Evolutionary conservation across 1,140 invertebrate species (phyloP).

Genomic region (Geopemphigus sp.): DNA sequence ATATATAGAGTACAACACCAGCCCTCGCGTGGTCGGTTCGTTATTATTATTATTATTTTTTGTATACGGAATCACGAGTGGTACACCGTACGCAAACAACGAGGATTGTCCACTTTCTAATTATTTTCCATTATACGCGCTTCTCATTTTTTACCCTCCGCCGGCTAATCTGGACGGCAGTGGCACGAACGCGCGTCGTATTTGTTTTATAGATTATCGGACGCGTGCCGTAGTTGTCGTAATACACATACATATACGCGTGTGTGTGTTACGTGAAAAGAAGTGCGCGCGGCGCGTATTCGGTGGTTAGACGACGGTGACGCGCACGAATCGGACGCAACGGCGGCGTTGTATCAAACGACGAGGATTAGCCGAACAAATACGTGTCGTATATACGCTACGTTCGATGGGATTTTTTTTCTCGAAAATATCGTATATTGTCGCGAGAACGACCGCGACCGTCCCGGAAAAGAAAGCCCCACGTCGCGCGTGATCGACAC

Average conservation of each 20-base stretch:
- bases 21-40: background rate
- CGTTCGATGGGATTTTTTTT: no score
- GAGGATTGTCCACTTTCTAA: conserved; percentile 15
- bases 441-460: no score
- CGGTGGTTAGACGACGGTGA: no score
- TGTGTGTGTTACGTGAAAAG: no score
- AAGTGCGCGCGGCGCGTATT: no score
- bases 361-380: conserved; percentile 20
- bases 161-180: conserved; percentile 1
- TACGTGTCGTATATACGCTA: background rate
- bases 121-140: conserved; percentile 14
- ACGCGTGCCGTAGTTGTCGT: no score
- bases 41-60: conserved; percentile 18
- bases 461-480: no score
- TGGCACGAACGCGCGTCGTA: background rate
- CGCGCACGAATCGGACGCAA: no score
- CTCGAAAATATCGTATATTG: no score
- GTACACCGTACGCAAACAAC: conserved; percentile 34
- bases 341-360: no score
- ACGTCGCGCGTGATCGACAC: background rate
- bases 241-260: no score
- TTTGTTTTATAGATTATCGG: conserved; percentile 44
- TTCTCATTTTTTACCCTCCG: background rate
- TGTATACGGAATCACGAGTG: background rate
- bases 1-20: no score